Evolutionary conservation across 2,797 vertebrate species (phyloP).

Genomic region (Babyrousa celebensis): DNA sequence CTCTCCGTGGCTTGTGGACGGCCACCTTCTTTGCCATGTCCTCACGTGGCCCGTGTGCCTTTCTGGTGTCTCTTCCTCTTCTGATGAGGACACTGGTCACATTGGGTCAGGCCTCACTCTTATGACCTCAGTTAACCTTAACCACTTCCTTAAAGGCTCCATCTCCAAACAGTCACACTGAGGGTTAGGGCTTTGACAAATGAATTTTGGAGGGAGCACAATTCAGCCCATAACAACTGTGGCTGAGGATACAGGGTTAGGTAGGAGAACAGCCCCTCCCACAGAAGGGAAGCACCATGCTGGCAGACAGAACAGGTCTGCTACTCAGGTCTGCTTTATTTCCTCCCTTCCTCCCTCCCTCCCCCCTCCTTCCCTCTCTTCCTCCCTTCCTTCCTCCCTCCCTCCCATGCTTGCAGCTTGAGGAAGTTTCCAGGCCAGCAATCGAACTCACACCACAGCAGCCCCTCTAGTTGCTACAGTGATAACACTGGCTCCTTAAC

Average conservation of each 20-base stretch:
- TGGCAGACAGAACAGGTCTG: neutral
- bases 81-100: neutral
- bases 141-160: neutral
- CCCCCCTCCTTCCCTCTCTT: neutral
- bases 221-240: neutral
- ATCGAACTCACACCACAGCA: too few species aligned
- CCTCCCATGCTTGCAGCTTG: too few species aligned
- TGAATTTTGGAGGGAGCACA: neutral
- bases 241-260: neutral
- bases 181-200: neutral
- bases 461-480: too few species aligned
- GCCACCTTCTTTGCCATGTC: neutral
- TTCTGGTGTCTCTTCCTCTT: neutral
- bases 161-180: neutral
- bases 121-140: neutral
- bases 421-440: too few species aligned
- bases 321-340: neutral
- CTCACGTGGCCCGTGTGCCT: accelerated
- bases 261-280: neutral
- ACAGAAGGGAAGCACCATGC: accelerated
- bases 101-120: neutral
- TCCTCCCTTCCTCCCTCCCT: neutral
- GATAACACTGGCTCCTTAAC: too few species aligned
- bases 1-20: neutral
- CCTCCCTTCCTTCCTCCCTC: neutral